Conservation (phyloP, 2,797 vertebrate genomes). For the Hippopotamyrus pictus region DNA sequence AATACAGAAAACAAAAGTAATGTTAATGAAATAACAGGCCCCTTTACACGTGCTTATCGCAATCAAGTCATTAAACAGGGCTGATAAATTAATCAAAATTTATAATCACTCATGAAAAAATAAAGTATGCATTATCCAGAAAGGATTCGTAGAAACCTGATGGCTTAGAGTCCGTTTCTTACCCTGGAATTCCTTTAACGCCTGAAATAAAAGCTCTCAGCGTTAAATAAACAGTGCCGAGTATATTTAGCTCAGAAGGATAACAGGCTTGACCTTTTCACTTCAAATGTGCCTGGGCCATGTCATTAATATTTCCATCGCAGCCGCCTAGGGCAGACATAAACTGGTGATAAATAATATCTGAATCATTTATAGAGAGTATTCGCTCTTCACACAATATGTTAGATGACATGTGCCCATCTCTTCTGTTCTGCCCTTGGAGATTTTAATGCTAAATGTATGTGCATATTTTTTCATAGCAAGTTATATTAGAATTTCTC, state of each 20-base stretch:
- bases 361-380: constrained; percentile 77
- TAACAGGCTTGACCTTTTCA: constrained; percentile 65
- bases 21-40: neutral
- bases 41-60: neutral
- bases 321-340: constrained; percentile 67
- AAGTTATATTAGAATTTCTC: constrained; percentile 92
- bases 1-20: neutral
- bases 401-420: constrained; percentile 77
- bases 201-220: constrained; percentile 24
- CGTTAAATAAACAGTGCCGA: constrained; percentile 29
- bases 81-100: constrained; percentile 28
- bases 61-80: neutral
- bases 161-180: constrained; percentile 28
- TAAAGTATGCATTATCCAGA: neutral
- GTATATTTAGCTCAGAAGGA: constrained; percentile 48
- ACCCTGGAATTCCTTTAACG: constrained; percentile 31
- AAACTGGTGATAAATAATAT: constrained; percentile 80
- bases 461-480: constrained; percentile 99
- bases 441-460: constrained; percentile 96
- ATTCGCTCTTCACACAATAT: constrained; percentile 62
- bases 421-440: constrained; percentile 85
- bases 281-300: constrained; percentile 60
- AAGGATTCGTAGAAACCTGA: neutral
- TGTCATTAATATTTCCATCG: constrained; percentile 70
- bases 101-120: constrained; percentile 10